Evolutionary conservation across 2,797 vertebrate genomes (phyloP).

Genomic region (Bradypodion ventrale): DNA sequence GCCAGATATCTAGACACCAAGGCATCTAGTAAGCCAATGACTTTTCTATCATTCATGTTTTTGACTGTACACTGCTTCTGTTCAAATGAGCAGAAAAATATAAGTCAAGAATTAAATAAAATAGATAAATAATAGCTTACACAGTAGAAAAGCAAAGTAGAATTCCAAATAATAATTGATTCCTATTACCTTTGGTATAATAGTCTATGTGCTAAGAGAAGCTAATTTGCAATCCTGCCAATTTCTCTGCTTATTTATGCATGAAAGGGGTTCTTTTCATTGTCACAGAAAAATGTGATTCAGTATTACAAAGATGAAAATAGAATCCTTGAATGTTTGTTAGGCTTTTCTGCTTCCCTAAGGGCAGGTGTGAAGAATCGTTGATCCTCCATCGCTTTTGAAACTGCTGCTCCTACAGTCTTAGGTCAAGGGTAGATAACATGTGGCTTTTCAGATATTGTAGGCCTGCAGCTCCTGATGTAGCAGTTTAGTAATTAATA

Average conservation of each 20-base stretch:
- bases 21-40: not conserved
- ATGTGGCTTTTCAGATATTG: not conserved
- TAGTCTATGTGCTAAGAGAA: not conserved
- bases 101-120: not conserved
- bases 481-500: too few species aligned
- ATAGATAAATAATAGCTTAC: not conserved
- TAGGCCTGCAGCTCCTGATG: too few species aligned
- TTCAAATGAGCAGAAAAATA: not conserved
- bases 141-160: not conserved
- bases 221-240: not conserved
- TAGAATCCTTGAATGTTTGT: not conserved
- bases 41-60: not conserved
- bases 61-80: not conserved
- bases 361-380: too few species aligned
- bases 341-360: not conserved
- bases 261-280: not conserved
- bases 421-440: not conserved
- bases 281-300: not conserved
- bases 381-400: too few species aligned
- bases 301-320: not conserved
- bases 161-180: not conserved
- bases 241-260: not conserved
- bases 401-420: too few species aligned
- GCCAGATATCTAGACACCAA: not conserved
- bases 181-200: not conserved